A percentile compares a stretch with the other conserved stretches of the same genome.
Evolutionary conservation across 2,888 invertebrate species (phyloP).

Genomic region (Eupithecia dodoneata): DNA sequence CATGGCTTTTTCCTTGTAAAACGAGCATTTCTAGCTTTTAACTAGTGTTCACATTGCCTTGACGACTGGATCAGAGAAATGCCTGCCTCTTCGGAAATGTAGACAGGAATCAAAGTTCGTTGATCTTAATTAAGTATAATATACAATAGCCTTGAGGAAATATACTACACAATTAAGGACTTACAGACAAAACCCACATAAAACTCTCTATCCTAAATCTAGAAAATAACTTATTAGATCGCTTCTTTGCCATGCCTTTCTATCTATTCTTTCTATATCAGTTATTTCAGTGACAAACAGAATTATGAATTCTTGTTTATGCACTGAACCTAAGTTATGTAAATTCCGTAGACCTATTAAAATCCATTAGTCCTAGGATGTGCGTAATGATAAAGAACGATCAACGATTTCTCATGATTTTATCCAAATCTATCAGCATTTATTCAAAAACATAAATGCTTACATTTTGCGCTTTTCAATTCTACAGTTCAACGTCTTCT

Average conservation of each 20-base stretch:
- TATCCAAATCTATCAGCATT: too few species aligned
- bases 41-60: background rate
- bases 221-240: background rate
- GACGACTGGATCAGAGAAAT: background rate
- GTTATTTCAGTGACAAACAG: background rate
- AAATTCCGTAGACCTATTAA: too few species aligned
- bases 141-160: background rate
- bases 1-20: too few species aligned
- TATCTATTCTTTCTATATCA: background rate
- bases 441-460: too few species aligned
- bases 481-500: background rate
- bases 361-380: too few species aligned
- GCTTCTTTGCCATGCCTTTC: background rate
- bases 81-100: background rate
- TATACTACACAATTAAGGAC: too few species aligned
- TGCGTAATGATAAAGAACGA: background rate
- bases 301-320: background rate
- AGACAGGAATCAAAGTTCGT: slow-evolving; percentile 4
- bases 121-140: background rate
- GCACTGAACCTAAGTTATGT: background rate
- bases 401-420: background rate
- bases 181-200: too few species aligned
- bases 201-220: too few species aligned
- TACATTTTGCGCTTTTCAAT: background rate
- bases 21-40: too few species aligned